Base-by-base conservation (phyloP, 2,113 vertebrate genomes). In the Chiloscyllium plagiosum region DNA sequence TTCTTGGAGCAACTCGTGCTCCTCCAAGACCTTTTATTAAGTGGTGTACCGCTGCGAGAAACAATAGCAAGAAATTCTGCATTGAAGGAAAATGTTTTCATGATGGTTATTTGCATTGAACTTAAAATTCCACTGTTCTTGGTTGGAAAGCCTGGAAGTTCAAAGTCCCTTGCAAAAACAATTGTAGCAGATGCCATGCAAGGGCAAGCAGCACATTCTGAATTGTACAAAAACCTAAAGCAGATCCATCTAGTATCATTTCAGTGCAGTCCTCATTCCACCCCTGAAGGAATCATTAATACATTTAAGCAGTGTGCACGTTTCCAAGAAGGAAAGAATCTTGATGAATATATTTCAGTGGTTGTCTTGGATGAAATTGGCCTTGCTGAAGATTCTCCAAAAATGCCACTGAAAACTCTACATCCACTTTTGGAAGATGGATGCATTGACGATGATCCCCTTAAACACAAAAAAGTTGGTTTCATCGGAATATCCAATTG, bases 401-500 rank as follows among this genome's bases (percentile, higher is more conserved):
- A 99, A 97, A 99, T 99, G 99, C 99, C 99, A 2, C 97, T 99
- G 96, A 99, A 99, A 98, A 98, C 99, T 0, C 98, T 99, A 96
- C 99, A 99, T 96, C 99, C 99, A 0, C 97, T 99, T 96, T 96
- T 99, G 96, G 99, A 99, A 95, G 99, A 99, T 1, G 99, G 99
- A 0, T 99, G 99, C 97, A 98, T 99, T 95, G 99, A 99, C 0
- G 99, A 99, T 19, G 97, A 98, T 24, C 98, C 98, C 0, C 97
- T 98, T 92, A 98, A 98, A 42, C 98, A 99, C 97, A 99, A 98
- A 96, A 99, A 99, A 86, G 99, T 99, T 22, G 99, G 99, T 96
- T 99, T 99, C 95, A 97, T 99, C 0, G 99, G 99, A 0, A 99
- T 99, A 96, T 99, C 99, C 96, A 99, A 99, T 97, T 99, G 99